Conservation (phyloP, 2,113 vertebrate species). For the Lycaon pictus region DNA sequence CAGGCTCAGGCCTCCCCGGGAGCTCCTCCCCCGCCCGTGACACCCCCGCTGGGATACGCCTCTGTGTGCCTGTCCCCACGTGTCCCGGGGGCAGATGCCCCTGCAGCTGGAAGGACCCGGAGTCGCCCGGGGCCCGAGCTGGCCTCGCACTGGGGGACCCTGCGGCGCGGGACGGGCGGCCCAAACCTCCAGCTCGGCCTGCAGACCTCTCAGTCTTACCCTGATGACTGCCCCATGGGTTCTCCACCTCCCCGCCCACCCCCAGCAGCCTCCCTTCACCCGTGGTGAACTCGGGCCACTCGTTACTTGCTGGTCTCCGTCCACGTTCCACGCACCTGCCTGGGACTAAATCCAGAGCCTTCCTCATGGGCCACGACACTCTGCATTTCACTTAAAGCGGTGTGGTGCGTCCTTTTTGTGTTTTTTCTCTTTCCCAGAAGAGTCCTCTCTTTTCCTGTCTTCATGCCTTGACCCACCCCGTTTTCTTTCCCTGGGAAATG, state of each 20-base stretch:
- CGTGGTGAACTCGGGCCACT: neutral
- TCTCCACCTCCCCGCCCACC: neutral
- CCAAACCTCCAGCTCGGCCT: neutral
- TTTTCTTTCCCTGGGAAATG: neutral
- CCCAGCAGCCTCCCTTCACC: neutral
- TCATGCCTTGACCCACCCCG: neutral
- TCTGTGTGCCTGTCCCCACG: neutral
- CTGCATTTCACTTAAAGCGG: neutral
- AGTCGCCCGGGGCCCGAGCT: neutral
- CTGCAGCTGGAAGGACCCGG: neutral
- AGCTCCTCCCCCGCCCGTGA: neutral
- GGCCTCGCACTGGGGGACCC: neutral
- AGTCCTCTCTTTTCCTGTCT: neutral
- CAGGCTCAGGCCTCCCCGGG: neutral
- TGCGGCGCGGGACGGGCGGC: neutral
- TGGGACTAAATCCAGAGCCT: neutral
- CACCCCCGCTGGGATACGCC: neutral
- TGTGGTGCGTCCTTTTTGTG: neutral
- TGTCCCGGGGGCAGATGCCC: neutral
- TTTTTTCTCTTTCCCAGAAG: neutral
- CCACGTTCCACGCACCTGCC: neutral
- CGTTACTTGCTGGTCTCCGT: neutral
- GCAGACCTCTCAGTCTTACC: neutral
- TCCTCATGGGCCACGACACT: neutral
- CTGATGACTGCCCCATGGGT: neutral